Evolutionary conservation across 2,888 invertebrate species (phyloP).

Genomic region (Helicoverpa assulta): DNA sequence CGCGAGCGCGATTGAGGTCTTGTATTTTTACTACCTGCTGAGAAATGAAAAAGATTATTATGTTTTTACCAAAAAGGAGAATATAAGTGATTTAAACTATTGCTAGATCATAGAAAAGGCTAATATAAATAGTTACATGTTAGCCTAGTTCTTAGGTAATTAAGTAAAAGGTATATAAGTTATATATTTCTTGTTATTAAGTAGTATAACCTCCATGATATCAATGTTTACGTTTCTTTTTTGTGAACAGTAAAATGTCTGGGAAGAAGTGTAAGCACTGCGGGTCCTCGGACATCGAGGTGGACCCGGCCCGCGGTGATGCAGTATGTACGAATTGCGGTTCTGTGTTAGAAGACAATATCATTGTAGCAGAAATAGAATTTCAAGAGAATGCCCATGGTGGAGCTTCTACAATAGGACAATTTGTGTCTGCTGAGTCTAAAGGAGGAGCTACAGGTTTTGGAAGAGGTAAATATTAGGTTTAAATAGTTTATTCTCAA

Average conservation of each 20-base stretch:
- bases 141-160: slow-evolving; percentile 8
- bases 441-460: slow-evolving; percentile 95
- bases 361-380: slow-evolving; percentile 98
- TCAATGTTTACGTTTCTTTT: slow-evolving; percentile 42
- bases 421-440: slow-evolving; percentile 97
- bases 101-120: slow-evolving; percentile 3
- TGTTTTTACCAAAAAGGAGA: background rate
- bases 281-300: slow-evolving; percentile 97
- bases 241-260: slow-evolving; percentile 74
- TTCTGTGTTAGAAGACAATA: slow-evolving; percentile 98
- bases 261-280: slow-evolving; percentile 96
- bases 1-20: background rate
- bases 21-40: background rate
- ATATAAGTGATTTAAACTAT: background rate
- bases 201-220: slow-evolving; percentile 44
- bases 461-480: slow-evolving; percentile 92
- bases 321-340: slow-evolving; percentile 99
- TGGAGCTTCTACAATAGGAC: slow-evolving; percentile 96
- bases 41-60: background rate
- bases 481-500: too few species aligned
- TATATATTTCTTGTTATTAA: background rate
- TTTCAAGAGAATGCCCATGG: slow-evolving; percentile 98
- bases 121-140: background rate
- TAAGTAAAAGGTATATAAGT: slow-evolving; percentile 1
- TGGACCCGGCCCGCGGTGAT: slow-evolving; percentile 98